These are phyloP conservation scores for Hoplodrina blanda DNA, from an alignment of 2,888 invertebrate genomes.

Conservation along the genomic window DNA sequence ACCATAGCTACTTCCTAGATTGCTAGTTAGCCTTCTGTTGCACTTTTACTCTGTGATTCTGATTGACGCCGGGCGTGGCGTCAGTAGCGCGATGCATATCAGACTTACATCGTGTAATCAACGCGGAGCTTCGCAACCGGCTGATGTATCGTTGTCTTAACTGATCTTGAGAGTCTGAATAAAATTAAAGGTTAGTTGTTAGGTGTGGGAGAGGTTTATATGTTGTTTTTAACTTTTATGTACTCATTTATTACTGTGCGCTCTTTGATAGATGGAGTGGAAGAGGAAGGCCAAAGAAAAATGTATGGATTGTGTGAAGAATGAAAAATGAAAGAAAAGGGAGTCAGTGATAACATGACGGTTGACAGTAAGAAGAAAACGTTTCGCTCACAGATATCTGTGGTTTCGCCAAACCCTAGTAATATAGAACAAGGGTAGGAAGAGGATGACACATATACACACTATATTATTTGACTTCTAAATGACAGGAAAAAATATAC, in stretches of 20 bases:
- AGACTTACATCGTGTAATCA: conserved; percentile 57
- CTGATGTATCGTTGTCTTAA: conserved; percentile 60
- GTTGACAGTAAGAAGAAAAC: too few species aligned
- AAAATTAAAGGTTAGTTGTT: conserved; percentile 44
- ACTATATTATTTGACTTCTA: not conserved
- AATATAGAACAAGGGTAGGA: too few species aligned
- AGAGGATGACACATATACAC: too few species aligned
- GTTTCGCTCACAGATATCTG: too few species aligned
- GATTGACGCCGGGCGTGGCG: conserved; percentile 57
- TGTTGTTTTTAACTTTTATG: conserved; percentile 19
- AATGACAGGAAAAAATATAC: not conserved
- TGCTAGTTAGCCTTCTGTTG: conserved; percentile 14
- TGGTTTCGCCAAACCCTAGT: too few species aligned
- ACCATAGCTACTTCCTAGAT: not conserved
- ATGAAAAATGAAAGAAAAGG: too few species aligned
- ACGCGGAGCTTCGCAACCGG: conserved; percentile 46
- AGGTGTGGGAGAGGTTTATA: conserved; percentile 18
- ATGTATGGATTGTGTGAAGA: too few species aligned
- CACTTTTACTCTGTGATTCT: not conserved
- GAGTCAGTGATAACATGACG: too few species aligned
- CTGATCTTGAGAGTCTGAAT: conserved; percentile 52
- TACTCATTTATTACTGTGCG: not conserved
- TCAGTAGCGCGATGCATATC: conserved; percentile 62
- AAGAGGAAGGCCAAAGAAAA: too few species aligned
- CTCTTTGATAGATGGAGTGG: not conserved